Evolutionary conservation across 2,797 vertebrate species (phyloP).

Genomic region (Anomalospiza imberbis): DNA sequence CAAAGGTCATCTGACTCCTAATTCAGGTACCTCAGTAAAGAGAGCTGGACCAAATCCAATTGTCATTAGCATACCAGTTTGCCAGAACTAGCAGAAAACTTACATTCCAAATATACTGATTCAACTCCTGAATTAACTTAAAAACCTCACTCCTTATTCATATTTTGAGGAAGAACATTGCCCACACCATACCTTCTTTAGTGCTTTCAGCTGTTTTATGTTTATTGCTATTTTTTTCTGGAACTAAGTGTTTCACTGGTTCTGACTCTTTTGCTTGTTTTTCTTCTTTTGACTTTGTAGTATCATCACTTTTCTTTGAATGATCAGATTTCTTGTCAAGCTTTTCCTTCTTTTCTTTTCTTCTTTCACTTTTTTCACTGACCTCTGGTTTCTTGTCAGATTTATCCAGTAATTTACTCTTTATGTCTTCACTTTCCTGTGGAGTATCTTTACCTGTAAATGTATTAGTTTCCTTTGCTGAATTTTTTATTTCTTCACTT

Average conservation of each 20-base stretch:
- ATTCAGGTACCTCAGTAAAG: not conserved
- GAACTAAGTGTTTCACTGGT: slow-evolving; percentile 64
- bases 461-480: slow-evolving; percentile 67
- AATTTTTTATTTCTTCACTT: slow-evolving; percentile 75
- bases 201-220: slow-evolving; percentile 81
- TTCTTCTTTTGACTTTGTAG: slow-evolving; percentile 77
- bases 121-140: not conserved
- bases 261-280: slow-evolving; percentile 73
- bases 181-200: slow-evolving; percentile 84
- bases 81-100: not conserved
- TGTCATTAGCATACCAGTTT: not conserved
- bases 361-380: slow-evolving; percentile 73
- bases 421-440: slow-evolving; percentile 72
- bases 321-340: slow-evolving; percentile 76
- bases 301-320: slow-evolving; percentile 73
- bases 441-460: slow-evolving; percentile 65
- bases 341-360: slow-evolving; percentile 79
- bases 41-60: not conserved
- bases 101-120: not conserved
- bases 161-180: not conserved
- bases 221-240: slow-evolving; percentile 80
- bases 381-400: slow-evolving; percentile 71
- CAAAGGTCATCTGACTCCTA: not conserved
- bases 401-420: slow-evolving; percentile 69
- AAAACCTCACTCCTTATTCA: not conserved